A percentile compares a stretch with the other conserved stretches of the same genome.
These are phyloP conservation scores for Pinna nobilis DNA, from an alignment of 1,140 invertebrate genomes.

Conservation along the genomic window DNA sequence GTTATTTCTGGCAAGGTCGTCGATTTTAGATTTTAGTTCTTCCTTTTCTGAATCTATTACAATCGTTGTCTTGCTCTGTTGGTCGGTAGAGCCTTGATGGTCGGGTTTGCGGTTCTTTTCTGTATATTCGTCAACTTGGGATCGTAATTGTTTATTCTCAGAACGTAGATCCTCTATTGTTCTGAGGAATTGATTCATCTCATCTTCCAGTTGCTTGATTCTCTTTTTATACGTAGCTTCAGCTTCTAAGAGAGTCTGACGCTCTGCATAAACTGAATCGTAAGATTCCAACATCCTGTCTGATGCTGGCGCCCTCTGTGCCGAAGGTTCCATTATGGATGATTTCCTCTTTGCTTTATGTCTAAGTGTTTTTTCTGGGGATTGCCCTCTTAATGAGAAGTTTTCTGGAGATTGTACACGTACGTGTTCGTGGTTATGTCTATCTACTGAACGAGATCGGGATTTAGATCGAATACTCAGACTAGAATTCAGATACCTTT, in stretches of 20 bases:
- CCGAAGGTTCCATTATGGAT: conserved; percentile 13
- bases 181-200: conserved; percentile 52
- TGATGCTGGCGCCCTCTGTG: conserved; percentile 6
- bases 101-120: conserved; percentile 22
- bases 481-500: neutral
- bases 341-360: neutral
- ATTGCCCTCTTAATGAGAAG: neutral
- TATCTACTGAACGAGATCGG: too few relatives aligned
- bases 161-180: conserved; percentile 50
- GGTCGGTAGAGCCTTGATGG: conserved; percentile 1
- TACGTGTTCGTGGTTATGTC: too few relatives aligned
- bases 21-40: conserved; percentile 21
- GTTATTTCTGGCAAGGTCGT: conserved; percentile 29
- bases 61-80: conserved; percentile 33
- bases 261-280: conserved; percentile 49
- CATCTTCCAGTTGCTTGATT: conserved; percentile 55
- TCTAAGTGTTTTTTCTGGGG: conserved; percentile 4
- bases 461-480: neutral
- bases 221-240: conserved; percentile 50
- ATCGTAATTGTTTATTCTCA: conserved; percentile 46
- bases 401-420: neutral
- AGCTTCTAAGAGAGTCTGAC: conserved; percentile 47
- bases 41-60: conserved; percentile 35
- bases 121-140: conserved; percentile 36
- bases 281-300: conserved; percentile 43